Conservation (phyloP, 2,113 vertebrate genomes). For the Sturnus vulgaris region DNA sequence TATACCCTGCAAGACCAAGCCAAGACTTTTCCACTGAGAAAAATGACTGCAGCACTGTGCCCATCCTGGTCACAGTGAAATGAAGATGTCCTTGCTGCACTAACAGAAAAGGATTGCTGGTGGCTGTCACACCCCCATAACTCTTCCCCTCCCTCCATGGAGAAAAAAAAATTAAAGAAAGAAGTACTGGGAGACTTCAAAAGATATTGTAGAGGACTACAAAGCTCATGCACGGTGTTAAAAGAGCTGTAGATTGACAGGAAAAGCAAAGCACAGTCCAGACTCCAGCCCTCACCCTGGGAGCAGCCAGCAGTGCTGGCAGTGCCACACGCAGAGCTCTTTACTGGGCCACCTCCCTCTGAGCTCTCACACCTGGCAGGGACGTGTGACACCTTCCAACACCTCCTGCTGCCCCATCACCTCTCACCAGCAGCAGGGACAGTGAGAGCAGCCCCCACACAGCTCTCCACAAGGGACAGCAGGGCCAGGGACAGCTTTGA, state of each 20-base stretch:
- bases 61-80: neutral
- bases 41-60: neutral
- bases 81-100: neutral
- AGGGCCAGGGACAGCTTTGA: rapidly evolving
- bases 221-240: neutral
- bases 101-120: neutral
- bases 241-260: neutral
- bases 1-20: neutral
- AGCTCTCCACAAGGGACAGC: rapidly evolving
- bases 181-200: neutral
- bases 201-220: neutral
- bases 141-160: rapidly evolving
- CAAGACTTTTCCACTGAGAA: neutral
- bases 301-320: neutral
- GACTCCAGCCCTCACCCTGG: neutral
- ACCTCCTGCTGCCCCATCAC: rapidly evolving
- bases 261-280: neutral
- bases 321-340: no score
- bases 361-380: neutral
- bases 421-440: neutral
- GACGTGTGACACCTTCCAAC: neutral
- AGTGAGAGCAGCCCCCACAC: neutral
- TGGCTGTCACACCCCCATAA: rapidly evolving
- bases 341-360: neutral
- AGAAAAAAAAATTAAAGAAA: no score